Base-by-base conservation (phyloP, 2,113 vertebrate genomes). In the Maylandia zebra region DNA sequence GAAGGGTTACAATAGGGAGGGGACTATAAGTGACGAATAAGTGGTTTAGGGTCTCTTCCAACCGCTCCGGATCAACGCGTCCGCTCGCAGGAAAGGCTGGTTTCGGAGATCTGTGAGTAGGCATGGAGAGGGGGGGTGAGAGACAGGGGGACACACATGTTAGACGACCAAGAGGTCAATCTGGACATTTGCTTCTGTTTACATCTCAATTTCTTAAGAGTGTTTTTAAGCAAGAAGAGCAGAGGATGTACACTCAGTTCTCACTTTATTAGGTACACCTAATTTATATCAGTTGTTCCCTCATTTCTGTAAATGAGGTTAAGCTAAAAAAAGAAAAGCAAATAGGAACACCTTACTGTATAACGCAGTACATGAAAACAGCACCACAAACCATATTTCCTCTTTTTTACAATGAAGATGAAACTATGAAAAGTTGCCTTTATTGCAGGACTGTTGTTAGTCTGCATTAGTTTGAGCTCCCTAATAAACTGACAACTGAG, bases 31-130 rank as follows among this genome's bases (percentile, higher is more conserved):
- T 92, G 90, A 83, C 52, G 85, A 86, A 89, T 89, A 88, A 95
- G 95, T 91, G 93, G 94, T 96, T 97, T 96, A 97, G 86, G 94
- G 95, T 95, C 96, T 95, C 91, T 96, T 97, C 96, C 96, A 97
- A 91, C 96, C 96, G 82, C 95, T 95, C 93, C 96, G 96, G 93
- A 97, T 96, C 93, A 97, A 94, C 61, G 97, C 96, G 48, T 97
- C 96, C 86, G 96, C 96, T 95, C 96, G 95, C 94, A 96, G 96
- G 96, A 96, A 97, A 90, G 97, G 97, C 96, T 97, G 97, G 93
- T 80, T 94, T 92, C 97, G 95, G 90, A 98, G 97, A 96, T 97
- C 97, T 98, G 96, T 93, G 93, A 94, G 92, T 91, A 91, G 90
- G 94, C 83, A 90, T 38, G 92, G 92, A 94, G 86, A 95, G 81